Percentiles rank a stretch among this genome's conserved stretches.
phyloP scores from a whole-genome alignment of 2,113 vertebrate species.

The Laterallus jamaicensis region DNA sequence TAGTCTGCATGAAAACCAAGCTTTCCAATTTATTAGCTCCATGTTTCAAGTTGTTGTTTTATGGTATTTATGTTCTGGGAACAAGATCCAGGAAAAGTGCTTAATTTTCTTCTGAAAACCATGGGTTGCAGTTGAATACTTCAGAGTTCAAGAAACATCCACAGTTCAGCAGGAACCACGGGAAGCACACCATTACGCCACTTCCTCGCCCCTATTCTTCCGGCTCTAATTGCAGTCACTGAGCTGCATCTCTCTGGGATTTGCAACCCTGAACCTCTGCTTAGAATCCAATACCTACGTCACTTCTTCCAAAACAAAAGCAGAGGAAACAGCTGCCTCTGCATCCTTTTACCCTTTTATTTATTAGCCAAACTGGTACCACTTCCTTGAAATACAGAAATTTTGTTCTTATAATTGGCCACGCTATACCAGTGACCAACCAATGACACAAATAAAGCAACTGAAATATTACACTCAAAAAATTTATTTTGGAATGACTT shows the following conservation, averaged over 20 bases:
- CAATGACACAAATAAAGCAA: background rate
- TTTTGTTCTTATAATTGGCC: background rate
- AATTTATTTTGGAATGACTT: background rate
- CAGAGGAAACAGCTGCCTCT: background rate
- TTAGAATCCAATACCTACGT: background rate
- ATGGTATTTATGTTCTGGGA: background rate
- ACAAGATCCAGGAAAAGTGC: background rate
- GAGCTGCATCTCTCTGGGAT: background rate
- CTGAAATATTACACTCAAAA: background rate
- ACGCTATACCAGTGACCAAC: background rate
- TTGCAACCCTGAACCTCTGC: background rate
- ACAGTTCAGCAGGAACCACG: accelerated
- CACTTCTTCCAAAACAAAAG: background rate
- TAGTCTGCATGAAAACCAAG: background rate
- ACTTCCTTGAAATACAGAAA: background rate
- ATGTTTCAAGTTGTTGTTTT: background rate
- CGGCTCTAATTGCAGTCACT: background rate
- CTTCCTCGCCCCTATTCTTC: background rate
- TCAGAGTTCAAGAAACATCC: background rate
- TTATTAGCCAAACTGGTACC: background rate
- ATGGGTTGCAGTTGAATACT: background rate
- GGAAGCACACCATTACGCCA: background rate
- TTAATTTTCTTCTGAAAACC: background rate
- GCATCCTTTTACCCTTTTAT: background rate
- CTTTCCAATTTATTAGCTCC: background rate